A percentile compares a stretch with the other conserved stretches of the same genome.
phyloP scores from a whole-genome alignment of 2,888 invertebrate genomes.

The Leistus spinibarbis region DNA sequence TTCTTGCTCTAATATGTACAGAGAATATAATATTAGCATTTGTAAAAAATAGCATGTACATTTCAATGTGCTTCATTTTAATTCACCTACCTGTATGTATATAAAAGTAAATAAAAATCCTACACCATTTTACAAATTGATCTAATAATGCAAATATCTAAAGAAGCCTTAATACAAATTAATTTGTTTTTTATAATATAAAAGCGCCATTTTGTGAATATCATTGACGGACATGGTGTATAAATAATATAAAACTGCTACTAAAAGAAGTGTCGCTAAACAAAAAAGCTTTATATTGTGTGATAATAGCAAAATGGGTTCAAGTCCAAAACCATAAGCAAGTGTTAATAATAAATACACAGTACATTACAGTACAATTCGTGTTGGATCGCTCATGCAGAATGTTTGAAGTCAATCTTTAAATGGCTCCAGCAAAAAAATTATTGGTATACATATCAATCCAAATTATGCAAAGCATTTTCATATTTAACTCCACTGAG shows the following conservation, averaged over 20 bases:
- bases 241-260: not conserved
- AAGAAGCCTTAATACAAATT: not conserved
- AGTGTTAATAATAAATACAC: conserved; percentile 49
- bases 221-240: conserved; percentile 6
- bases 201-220: not conserved
- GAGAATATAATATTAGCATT: too few species aligned
- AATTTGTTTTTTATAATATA: not conserved
- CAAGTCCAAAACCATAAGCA: conserved; percentile 51
- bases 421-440: conserved; percentile 39
- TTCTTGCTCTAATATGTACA: too few species aligned
- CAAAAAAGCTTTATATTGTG: conserved; percentile 30
- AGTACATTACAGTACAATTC: conserved; percentile 47
- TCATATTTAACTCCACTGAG: not conserved
- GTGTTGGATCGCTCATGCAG: conserved; percentile 54
- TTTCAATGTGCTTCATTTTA: too few species aligned
- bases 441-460: conserved; percentile 8
- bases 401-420: conserved; percentile 57
- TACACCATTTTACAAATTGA: not conserved
- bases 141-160: not conserved
- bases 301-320: conserved; percentile 47
- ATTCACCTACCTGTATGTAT: too few species aligned
- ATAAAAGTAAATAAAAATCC: too few species aligned
- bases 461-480: conserved; percentile 6
- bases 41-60: too few species aligned
- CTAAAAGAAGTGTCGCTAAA: conserved; percentile 29